Conservation (phyloP, 2,888 invertebrate genomes). For the Rugalucina vietnamica region DNA sequence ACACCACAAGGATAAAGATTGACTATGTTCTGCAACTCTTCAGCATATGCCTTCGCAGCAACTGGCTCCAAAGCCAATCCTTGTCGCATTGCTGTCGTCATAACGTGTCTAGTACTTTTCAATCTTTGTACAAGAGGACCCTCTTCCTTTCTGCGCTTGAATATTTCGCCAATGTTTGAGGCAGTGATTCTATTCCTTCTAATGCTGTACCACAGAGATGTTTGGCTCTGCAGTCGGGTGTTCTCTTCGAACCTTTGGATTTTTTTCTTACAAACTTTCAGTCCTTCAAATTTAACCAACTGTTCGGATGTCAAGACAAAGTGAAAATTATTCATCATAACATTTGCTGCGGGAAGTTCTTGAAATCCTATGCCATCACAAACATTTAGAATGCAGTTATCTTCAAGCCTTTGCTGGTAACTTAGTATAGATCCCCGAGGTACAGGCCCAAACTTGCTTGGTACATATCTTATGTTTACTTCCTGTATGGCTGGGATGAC, state of each 20-base stretch:
- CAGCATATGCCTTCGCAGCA: conserved; percentile 23
- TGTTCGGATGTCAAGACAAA: background rate
- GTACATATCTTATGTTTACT: background rate
- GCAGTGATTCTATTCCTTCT: conserved; percentile 17
- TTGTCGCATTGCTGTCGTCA: conserved; percentile 16
- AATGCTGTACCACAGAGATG: conserved; percentile 16
- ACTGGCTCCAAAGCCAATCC: conserved; percentile 15
- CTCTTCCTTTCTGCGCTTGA: background rate
- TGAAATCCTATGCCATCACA: background rate
- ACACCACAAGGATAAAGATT: conserved; percentile 46
- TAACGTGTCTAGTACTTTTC: conserved; percentile 10
- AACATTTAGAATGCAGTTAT: background rate
- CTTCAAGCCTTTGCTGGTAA: background rate
- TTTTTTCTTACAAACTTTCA: background rate
- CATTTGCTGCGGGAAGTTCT: background rate
- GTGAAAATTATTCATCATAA: background rate
- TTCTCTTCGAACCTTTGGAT: background rate
- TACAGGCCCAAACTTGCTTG: background rate
- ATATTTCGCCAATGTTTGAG: conserved; percentile 23
- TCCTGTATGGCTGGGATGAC: background rate
- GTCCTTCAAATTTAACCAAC: background rate
- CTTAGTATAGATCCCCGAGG: background rate
- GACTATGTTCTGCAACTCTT: background rate
- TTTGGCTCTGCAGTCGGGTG: conserved; percentile 18
- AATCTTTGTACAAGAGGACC: background rate